Evolutionary conservation across 2,888 invertebrate genomes (phyloP), one percentile per base, ranked within the genome.

Genomic region (Acanthosepion esculentum): DNA sequence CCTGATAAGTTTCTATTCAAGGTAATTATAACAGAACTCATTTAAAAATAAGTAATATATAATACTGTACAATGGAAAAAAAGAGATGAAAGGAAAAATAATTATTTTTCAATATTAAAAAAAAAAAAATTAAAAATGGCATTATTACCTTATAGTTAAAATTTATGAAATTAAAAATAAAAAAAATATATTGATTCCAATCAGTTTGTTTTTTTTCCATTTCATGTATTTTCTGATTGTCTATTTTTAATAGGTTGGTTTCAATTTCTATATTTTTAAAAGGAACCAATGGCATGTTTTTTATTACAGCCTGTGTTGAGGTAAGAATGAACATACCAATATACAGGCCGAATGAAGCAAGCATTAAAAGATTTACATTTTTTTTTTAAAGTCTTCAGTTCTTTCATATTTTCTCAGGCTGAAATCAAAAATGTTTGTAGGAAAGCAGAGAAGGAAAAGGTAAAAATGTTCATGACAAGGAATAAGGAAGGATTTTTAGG

Each of bases 141-240:
- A 78, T 23, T 78, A 78, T 23, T 78, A 78, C 33, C 20, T 78
- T 78, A 78, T 78, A 33, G 15, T 78, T 78, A 78, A n/a, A n/a
- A 78, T 78, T 78, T 78, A 78, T 78, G n/a, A 78, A 78, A n/a
- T 78, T 78, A 78, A 78, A 78, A 78, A 78, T 78, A n/a, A 78
- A n/a, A 33, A n/a, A n/a, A 78, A 78, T 78, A 29, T 29, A 78
- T 78, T n/a, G 78, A n/a, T n/a, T 78, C 78, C 78, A 78, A n/a
- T n/a, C 12, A 78, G 15, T 12, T n/a, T 78, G n/a, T n/a, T 78
- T 78, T 78, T n/a, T 55, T 55, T 55, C 20, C 59, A 59, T 23
- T 78, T 78, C n/a, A 78, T n/a, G 29, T 64, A 64, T 78, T n/a
- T 78, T 33, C n/a, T 78, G 78, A 78, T 78, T 78, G 78, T 78